Evolutionary conservation across 2,797 vertebrate species (phyloP), one percentile per base, ranked within the genome.

Genomic region (Rhinogobio ventralis): DNA sequence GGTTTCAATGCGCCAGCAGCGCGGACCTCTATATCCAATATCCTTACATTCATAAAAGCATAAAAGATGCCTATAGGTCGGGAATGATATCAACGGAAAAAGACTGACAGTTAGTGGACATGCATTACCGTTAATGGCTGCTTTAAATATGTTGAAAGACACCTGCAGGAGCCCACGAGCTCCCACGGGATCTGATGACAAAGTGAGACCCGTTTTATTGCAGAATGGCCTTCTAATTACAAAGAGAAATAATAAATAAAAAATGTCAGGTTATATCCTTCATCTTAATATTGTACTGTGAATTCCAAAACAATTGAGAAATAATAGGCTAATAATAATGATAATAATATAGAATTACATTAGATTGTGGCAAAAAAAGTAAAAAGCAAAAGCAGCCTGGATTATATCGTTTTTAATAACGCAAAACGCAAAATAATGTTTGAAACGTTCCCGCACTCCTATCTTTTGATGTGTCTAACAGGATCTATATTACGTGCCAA

Each of bases 91-190:
- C 23, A 69, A 55, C n/a, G 39, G 45, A 68, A 78, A 33, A 46
- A 60, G 10, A 60, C 17, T 68, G 42, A 72, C 17, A 68, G 45
- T 64, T 15, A 17, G 13, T 66, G 53, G 33, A 55, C 30, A 42
- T 57, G 13, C 10, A 25, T 77, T 68, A 57, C 30, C 83, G 30
- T 74, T 49, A 76, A 23, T 62, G n/a, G 14, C 45, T 45, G 28
- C 25, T 79, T 80, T 39, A 83, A 49, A 68, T 73, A 28, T 42
- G 28, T 39, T 45, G 15, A 64, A 75, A 79, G 33, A 79, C 33
- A 60, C 53, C 39, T 85, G 49, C 64, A 13, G 23, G 51, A 46
- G 28, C 75, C 42, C 77, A 15, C 53, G 30, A 75, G 46, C 25
- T 81, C 71, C 60, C 79, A 60, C 9, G 46, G 79, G 60, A 68